phyloP scores from a whole-genome alignment of 2,888 invertebrate species.

The Panopea generosa region DNA sequence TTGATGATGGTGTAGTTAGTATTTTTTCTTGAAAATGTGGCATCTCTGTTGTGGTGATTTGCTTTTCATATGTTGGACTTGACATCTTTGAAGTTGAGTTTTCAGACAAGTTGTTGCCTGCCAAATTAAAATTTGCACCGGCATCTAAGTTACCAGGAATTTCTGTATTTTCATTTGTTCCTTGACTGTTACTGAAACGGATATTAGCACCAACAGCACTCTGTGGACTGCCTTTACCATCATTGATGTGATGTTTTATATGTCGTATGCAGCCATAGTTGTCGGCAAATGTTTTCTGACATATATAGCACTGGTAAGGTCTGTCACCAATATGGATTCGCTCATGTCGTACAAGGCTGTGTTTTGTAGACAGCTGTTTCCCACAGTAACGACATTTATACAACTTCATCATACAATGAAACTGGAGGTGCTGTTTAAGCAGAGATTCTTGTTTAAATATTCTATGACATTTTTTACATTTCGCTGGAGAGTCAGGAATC shows the following conservation, averaged over 20 bases:
- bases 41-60: too few relatives aligned
- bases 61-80: too few relatives aligned
- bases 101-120: too few relatives aligned
- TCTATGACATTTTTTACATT: slow-evolving; percentile 59
- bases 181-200: too few relatives aligned
- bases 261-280: slow-evolving; percentile 60
- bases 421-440: slow-evolving; percentile 52
- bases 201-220: too few relatives aligned
- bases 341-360: slow-evolving; percentile 54
- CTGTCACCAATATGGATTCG: slow-evolving; percentile 55
- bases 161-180: too few relatives aligned
- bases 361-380: slow-evolving; percentile 52
- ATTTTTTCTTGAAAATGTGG: too few relatives aligned
- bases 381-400: slow-evolving; percentile 61
- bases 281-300: slow-evolving; percentile 59
- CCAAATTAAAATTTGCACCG: too few relatives aligned
- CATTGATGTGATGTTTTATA: slow-evolving; percentile 48
- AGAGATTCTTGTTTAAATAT: slow-evolving; percentile 48
- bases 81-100: too few relatives aligned
- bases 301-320: slow-evolving; percentile 60
- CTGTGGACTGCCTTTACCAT: slow-evolving; percentile 8
- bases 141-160: too few relatives aligned
- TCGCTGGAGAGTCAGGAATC: slow-evolving; percentile 48
- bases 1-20: too few relatives aligned
- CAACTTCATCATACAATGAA: slow-evolving; percentile 61